These are phyloP conservation scores for Circaetus gallicus DNA, from an alignment of 2,113 vertebrate genomes.

Conservation along the genomic window DNA sequence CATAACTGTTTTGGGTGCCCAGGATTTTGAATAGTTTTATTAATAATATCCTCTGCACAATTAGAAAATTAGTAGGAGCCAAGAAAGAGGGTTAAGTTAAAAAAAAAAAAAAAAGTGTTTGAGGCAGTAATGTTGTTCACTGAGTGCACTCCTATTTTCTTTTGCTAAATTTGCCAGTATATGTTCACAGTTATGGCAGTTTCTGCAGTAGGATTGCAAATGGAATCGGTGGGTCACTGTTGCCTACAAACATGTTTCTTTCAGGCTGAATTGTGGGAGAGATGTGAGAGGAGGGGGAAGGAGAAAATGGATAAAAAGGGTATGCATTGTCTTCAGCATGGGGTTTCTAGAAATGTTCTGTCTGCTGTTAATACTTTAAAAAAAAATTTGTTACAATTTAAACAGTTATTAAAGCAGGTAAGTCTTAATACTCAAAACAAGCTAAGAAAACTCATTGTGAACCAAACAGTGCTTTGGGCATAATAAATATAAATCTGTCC, in stretches of 20 bases:
- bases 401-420: neutral
- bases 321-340: neutral
- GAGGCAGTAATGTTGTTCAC: neutral
- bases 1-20: neutral
- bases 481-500: neutral
- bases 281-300: neutral
- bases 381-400: neutral
- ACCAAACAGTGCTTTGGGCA: neutral
- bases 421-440: neutral
- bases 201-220: neutral
- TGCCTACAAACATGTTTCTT: neutral
- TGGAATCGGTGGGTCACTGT: neutral
- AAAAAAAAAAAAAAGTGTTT: neutral
- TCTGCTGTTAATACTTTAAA: neutral
- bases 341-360: neutral
- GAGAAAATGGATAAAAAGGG: fast-evolving
- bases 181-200: neutral
- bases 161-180: neutral
- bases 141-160: neutral
- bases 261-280: neutral
- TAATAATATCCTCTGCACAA: neutral
- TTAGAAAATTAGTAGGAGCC: neutral
- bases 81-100: neutral
- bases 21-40: neutral
- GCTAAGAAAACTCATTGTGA: neutral